Base-by-base conservation (phyloP, 2,888 invertebrate species). In the Cryptus viduatorius region DNA sequence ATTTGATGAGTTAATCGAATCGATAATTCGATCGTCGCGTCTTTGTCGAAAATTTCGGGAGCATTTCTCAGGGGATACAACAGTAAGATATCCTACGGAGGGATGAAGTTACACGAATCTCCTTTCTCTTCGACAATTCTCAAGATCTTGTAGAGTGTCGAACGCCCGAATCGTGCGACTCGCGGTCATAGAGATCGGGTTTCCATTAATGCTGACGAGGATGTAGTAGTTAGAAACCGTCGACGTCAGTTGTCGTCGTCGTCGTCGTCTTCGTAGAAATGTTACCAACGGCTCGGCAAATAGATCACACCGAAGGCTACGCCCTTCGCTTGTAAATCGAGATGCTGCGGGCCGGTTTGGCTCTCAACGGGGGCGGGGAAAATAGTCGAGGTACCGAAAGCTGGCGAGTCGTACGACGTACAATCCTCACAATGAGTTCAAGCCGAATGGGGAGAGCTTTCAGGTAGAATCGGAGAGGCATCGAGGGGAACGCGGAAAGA, bases 301-400 rank as follows among this genome's bases (percentile, higher is more conserved):
- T 72, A 80, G 44, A 80, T 65, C 79, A 67, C 67, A 31, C 19
- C 29, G 10, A 44, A 16, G 31, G 64, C 31, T 31, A 50, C 82
- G 82, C 84, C 84, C 79, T 85, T 85, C 37, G 61, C 84, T 81
- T 84, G 84, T 84, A 78, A 65, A 78, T 73, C 79, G 79, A 72
- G 71, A 71, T 64, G 61, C 44, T 44, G 42, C 56, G 56, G 53
- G 14, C 24, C 75, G 53, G 46, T 42, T 42, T 31, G 12, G 19
- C 37, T 46, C 46, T 56, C 46, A 4, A 61, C 29, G 61, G 12
- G 16, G 72, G 14, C 24, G 61, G 61, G 76, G 72, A 50, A 72
- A 85, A 85, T 85, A 46, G 82, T 79, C 19, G 61, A 72, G 72
- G 65, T 79, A 72, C 50, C 76, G 4, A 61, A 31, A 53, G 14